Evolutionary conservation across 2,113 vertebrate species (phyloP), one percentile per base, ranked within the genome.

Genomic region (Passer montanus): DNA sequence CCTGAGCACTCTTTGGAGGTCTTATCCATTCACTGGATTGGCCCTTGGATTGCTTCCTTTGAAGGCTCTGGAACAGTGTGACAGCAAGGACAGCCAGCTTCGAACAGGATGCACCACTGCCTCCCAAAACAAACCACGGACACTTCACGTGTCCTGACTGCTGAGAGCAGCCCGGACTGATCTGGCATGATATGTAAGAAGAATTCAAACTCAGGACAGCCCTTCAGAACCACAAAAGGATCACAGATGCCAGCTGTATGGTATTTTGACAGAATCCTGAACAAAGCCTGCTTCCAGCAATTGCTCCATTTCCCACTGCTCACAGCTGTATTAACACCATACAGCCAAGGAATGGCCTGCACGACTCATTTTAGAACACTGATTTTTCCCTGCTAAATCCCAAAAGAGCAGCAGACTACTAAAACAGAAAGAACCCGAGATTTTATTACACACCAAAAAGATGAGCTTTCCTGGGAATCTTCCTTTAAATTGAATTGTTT

Each of bases 251-350:
- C 73, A 80, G 30, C 59, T 28, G 76, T 10, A 83, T 10, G 56
- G 58, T 79, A 91, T 74, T 87, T 59, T 67, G 82, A 95, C 67
- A 91, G 74, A 75, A 87, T 33, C 53, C 79, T 94, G 87, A 80
- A 73, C 28, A 23, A 13, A 50, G 50, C 84, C 6, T 30, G 39
- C 43, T 62, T 89, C 80, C 53, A 89, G 84, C 81, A 69, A 91
- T 62, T 83, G 89, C 91, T 95, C 89, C 44, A 85, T 83, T 90
- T 90, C 82, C 75, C 84, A 49, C 75, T 56, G 90, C 33, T 87
- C 78, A 59, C 82, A 83, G 89, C 81, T 44, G 59, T 77, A 85
- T 90, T 89, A 94, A 69, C 59, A 67, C 24, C 67, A 66, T 0
- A 1, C 67, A 46, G 67, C 70, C 82, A 80, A 70, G 84, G 55